phyloP scores from a whole-genome alignment of 2,113 vertebrate genomes.

The Micronycteris hirsuta region DNA sequence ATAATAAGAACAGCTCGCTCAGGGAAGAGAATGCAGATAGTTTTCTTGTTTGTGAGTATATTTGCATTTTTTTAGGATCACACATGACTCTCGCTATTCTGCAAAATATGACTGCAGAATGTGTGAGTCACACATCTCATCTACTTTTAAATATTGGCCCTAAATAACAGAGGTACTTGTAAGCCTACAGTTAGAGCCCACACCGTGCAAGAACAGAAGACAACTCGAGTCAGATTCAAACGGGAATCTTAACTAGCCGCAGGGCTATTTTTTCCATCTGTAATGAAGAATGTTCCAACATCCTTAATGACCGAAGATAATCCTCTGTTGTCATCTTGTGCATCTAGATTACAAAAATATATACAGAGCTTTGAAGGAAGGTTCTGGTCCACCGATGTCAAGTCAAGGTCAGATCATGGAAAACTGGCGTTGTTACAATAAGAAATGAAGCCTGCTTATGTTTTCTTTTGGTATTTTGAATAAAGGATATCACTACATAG shows the following conservation, averaged over 20 bases:
- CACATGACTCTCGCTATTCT: neutral
- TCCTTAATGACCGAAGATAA: constrained; percentile 66
- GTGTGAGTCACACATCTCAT: neutral
- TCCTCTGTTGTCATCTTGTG: constrained; percentile 54
- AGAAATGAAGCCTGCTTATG: constrained; percentile 49
- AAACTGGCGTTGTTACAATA: constrained; percentile 68
- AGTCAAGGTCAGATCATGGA: constrained; percentile 61
- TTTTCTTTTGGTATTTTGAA: constrained; percentile 34
- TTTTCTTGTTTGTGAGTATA: constrained; percentile 30
- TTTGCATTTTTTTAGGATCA: constrained; percentile 8
- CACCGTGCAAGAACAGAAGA: constrained; percentile 46
- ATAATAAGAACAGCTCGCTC: constrained; percentile 15
- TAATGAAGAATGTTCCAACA: constrained; percentile 58
- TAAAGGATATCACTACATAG: constrained; percentile 8
- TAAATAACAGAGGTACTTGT: neutral
- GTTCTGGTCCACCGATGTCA: constrained; percentile 48
- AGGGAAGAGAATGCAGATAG: neutral
- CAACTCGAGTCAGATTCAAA: constrained; percentile 38
- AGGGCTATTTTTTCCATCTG: constrained; percentile 54
- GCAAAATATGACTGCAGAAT: neutral
- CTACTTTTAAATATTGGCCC: constrained; percentile 46
- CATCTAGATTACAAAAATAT: constrained; percentile 73
- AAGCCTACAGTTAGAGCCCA: neutral
- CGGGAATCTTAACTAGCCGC: neutral
- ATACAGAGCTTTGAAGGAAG: constrained; percentile 69